Conservation (phyloP, 53 echinoderm and acorn worm genomes). For the Mesocentrotus franciscanus region DNA sequence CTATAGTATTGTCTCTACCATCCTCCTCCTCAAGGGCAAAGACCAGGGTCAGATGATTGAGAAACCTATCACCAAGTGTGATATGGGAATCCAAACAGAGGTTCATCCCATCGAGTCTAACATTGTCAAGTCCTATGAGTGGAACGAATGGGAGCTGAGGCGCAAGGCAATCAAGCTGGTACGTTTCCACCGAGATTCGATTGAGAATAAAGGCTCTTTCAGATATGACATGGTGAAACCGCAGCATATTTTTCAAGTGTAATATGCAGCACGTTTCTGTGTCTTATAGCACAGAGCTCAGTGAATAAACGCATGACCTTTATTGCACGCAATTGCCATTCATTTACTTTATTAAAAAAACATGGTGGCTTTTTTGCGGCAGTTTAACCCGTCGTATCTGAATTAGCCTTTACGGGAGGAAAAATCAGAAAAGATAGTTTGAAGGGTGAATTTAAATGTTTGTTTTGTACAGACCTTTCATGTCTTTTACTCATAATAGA, state of each 20-base stretch:
- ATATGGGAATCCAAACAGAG: conserved; percentile 96
- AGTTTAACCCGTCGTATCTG: no score
- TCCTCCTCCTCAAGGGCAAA: conserved; percentile 74
- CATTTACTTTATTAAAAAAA: no score
- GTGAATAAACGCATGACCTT: no score
- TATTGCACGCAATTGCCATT: no score
- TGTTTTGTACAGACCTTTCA: no score
- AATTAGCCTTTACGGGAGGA: background rate
- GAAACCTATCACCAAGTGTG: conserved; percentile 99
- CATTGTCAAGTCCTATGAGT: conserved; percentile 99
- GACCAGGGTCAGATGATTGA: conserved; percentile 99
- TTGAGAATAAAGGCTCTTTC: background rate
- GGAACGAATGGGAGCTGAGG: conserved; percentile 99
- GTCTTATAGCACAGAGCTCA: no score
- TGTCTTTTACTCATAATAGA: no score
- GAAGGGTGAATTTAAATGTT: no score
- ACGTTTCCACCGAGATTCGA: background rate
- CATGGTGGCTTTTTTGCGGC: no score
- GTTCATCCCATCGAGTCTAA: conserved; percentile 97
- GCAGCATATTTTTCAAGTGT: no score
- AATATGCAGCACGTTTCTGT: no score
- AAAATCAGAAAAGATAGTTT: background rate
- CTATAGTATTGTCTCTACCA: no score
- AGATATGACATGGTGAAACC: background rate
- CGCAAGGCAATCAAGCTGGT: conserved; percentile 99